These are phyloP conservation scores for Suricata suricatta DNA, from an alignment of 2,113 vertebrate genomes.

Conservation along the genomic window DNA sequence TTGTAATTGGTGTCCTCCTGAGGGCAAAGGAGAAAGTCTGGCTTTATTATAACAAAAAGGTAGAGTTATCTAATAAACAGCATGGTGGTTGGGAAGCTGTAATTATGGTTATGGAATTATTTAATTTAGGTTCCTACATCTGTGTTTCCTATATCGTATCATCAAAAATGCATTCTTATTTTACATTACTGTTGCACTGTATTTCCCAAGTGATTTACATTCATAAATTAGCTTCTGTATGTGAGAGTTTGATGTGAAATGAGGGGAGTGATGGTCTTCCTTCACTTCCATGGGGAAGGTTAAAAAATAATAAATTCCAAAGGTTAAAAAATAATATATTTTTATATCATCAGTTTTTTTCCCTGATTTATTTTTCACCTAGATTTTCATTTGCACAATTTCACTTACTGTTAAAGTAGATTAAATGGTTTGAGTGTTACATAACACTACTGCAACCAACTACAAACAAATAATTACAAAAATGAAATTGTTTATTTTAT, in stretches of 20 bases:
- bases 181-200: constrained; percentile 44
- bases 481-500: constrained; percentile 22
- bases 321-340: constrained; percentile 57
- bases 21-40: constrained; percentile 27
- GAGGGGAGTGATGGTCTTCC: constrained; percentile 26
- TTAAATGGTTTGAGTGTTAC: constrained; percentile 15
- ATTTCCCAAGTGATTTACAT: constrained; percentile 71
- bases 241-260: constrained; percentile 62
- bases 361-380: constrained; percentile 42
- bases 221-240: constrained; percentile 63
- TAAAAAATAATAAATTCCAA: constrained; percentile 64
- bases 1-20: constrained; percentile 31
- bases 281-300: constrained; percentile 4
- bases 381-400: constrained; percentile 56
- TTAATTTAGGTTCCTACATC: constrained; percentile 23
- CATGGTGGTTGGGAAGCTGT: constrained; percentile 45
- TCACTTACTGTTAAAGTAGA: constrained; percentile 6
- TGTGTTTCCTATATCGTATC: constrained; percentile 47
- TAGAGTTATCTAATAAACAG: constrained; percentile 42
- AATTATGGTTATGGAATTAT: constrained; percentile 53
- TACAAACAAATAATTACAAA: constrained; percentile 49
- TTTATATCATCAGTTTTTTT: constrained; percentile 42
- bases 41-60: constrained; percentile 44
- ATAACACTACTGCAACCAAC: constrained; percentile 29
- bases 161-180: constrained; percentile 69